These are phyloP conservation scores for Athalia circularis DNA, from an alignment of 2,888 invertebrate genomes.

Conservation along the genomic window DNA sequence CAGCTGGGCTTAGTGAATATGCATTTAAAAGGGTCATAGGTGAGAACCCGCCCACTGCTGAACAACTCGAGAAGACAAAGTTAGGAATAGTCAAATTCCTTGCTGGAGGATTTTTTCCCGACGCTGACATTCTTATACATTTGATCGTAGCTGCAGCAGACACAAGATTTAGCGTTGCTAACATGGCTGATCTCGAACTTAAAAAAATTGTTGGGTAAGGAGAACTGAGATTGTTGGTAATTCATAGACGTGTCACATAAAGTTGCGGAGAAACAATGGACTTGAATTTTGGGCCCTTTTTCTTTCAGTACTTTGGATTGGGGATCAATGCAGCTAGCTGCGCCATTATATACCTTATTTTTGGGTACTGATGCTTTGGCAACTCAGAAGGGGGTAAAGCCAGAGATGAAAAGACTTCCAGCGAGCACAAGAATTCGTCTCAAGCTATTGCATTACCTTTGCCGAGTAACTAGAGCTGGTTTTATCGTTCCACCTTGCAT, in stretches of 20 bases:
- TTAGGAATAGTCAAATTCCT: constrained; percentile 89
- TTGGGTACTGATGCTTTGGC: constrained; percentile 80
- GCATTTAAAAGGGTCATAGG: constrained; percentile 86
- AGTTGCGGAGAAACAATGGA: no score
- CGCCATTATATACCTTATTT: constrained; percentile 87
- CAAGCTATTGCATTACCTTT: constrained; percentile 89
- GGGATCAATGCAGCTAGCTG: constrained; percentile 81
- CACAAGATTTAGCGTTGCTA: constrained; percentile 91
- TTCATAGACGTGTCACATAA: constrained; percentile 38
- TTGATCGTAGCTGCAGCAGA: constrained; percentile 92
- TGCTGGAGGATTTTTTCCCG: constrained; percentile 84
- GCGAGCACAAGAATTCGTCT: constrained; percentile 90
- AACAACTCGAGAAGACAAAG: constrained; percentile 88
- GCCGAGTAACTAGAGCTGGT: constrained; percentile 82
- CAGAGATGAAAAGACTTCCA: constrained; percentile 84
- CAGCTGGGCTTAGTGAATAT: constrained; percentile 86
- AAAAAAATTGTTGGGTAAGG: constrained; percentile 84
- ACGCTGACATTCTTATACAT: constrained; percentile 84
- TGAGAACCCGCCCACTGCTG: constrained; percentile 83
- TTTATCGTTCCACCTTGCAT: constrained; percentile 88
- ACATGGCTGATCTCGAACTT: constrained; percentile 89
- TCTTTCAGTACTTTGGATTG: constrained; percentile 84
- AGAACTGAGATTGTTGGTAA: constrained; percentile 13
- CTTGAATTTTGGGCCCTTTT: neutral
- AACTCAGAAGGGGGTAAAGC: constrained; percentile 75